Base-by-base conservation (phyloP, 64 coral and sea anemone species). In the Orbicella faveolata region DNA sequence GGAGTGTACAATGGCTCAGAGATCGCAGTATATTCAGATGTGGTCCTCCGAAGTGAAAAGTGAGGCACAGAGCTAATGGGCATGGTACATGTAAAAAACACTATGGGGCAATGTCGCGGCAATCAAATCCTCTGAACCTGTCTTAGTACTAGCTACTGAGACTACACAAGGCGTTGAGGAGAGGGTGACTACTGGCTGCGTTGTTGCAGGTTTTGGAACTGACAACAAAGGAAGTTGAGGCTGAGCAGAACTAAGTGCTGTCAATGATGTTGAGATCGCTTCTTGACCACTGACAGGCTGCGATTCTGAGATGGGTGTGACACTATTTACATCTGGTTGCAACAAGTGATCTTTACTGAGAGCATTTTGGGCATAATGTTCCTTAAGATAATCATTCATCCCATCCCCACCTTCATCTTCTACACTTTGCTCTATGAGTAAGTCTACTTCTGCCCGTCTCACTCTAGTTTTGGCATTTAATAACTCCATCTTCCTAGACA, bases 351-450 rank as follows among this genome's bases (percentile, higher is more conserved):
- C 76, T 6, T 78, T 20, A 19, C 13, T 23, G 36, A 18, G 23
- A 17, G 5, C 63, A 86, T 35, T 15, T 5, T 80, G 33, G 75
- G 61, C 48, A 17, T 35, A 19, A 61, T 44, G 51, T 30, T 90
- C 78, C 36, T 90, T 48, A 26, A 73, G 52, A 37, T 81, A 72
- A 52, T 79, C 62, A 44, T 79, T 89, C 63, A 65, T 90, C 30
- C 66, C 77, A 73, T 81, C n/a, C 5, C 25, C 19, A 23, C 2
- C 51, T 65, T 34, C 39, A 39, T 90, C 18, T 34, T 90, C 88
- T 34, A 52, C 62, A 13, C 26, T 74, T 30, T 74, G 77, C 18
- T 90, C 77, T 11, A 72, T 9, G 4, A 90, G 36, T 25, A 80
- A 74, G 52, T 74, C 61, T 51, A 87, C 87, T 63, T 87, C 74